Conservation (phyloP, 2,113 vertebrate species). For the Macroglossus sobrinus region DNA sequence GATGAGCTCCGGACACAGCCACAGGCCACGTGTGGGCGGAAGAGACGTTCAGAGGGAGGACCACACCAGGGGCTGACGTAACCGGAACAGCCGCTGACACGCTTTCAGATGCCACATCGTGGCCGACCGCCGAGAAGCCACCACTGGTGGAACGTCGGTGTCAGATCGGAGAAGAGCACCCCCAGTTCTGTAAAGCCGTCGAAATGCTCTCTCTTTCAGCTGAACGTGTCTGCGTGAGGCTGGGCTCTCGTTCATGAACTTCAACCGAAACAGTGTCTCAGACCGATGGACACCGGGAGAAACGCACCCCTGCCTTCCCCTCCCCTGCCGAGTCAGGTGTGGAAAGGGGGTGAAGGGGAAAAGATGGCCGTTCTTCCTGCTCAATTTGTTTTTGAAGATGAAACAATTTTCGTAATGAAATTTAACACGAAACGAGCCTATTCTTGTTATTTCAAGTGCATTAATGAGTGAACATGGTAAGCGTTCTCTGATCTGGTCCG, state of each 20-base stretch:
- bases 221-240: not conserved
- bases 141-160: not conserved
- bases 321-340: not conserved
- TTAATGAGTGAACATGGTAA: not conserved
- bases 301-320: not conserved
- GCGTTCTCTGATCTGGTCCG: not conserved
- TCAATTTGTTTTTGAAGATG: not conserved
- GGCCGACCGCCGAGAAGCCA: not conserved
- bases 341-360: not conserved
- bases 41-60: fast-evolving
- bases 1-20: fast-evolving
- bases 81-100: fast-evolving
- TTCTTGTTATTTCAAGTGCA: not conserved
- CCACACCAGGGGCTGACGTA: fast-evolving
- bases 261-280: not conserved
- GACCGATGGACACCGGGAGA: not conserved
- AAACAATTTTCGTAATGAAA: not conserved
- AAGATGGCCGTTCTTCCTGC: not conserved
- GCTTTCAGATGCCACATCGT: not conserved
- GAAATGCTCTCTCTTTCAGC: not conserved
- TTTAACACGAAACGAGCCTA: not conserved
- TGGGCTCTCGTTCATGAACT: not conserved
- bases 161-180: not conserved
- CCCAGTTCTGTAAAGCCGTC: not conserved
- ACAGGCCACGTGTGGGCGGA: fast-evolving